Base-by-base conservation (phyloP, 2,113 vertebrate genomes). In the Aptenodytes patagonicus region DNA sequence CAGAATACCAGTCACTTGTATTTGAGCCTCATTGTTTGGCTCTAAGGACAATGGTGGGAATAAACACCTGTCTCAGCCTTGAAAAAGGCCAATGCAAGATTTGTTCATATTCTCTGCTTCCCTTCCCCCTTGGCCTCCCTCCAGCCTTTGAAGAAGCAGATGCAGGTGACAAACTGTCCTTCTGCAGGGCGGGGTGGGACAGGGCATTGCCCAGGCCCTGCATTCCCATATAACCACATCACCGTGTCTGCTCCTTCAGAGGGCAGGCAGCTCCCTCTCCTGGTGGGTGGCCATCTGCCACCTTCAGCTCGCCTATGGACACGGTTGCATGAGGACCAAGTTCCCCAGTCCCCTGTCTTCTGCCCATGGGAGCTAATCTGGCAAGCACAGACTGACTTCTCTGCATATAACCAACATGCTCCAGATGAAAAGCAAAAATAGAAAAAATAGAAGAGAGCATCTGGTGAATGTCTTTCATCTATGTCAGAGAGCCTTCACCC, bases 181-280 rank as follows among this genome's bases (percentile, higher is more conserved):
- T 14, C 24, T 20, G 58, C 82, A 24, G 49, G 51, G 40, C 22
- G n/a, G 2, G 25, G 11, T 17, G 69, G 72, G 40, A 46, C 65
- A 28, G 44, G 38, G 40, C 61, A 34, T 9, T 17, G 65, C 29
- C 34, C 81, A 7, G 40, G 12, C 7, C 17, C 34, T 7, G n/a
- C 25, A 0, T 8, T n/a, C 34, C 76, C 6, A 0, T 4, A 0
- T 1, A 2, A 3, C 7, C 61, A 3, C 71, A 14, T 2, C 51
- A 0, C 29, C 0, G 3, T 3, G 8, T 5, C 47, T 21, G 60
- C 72, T 89, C 38, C 47, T 82, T 20, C 34, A 1, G 44, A 91
- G 87, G 49, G 70, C 78, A 40, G 49, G 91, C 73, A 52, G 94
- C 83, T 85, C 95, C 96, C 93, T 87, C 96, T 97, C 91, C 93